phyloP scores from a whole-genome alignment of 2,113 vertebrate species.

The Telmatochromis brachygnathus region DNA sequence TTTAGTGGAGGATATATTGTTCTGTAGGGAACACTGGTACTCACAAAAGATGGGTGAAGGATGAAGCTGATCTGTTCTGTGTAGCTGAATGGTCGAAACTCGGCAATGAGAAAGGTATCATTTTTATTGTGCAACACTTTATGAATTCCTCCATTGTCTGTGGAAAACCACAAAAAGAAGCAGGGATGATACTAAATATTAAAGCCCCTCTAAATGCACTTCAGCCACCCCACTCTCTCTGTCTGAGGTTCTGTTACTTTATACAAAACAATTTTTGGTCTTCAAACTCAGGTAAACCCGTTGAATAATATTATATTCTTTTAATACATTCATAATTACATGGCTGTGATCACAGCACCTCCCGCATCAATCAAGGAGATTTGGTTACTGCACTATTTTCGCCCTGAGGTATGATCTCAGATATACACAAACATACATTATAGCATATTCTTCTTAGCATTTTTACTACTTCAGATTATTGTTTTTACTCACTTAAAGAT shows the following conservation, averaged over 20 bases:
- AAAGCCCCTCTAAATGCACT: background rate
- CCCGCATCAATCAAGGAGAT: background rate
- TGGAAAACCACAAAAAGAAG: background rate
- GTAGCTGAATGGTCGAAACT: slow-evolving; percentile 31
- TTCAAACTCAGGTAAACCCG: background rate
- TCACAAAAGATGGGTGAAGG: slow-evolving; percentile 38
- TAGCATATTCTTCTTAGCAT: background rate
- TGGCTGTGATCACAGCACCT: background rate
- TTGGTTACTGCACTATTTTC: background rate
- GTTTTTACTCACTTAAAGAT: slow-evolving; percentile 38
- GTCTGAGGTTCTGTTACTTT: background rate
- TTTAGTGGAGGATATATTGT: background rate
- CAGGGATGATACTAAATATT: background rate
- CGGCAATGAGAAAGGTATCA: slow-evolving; percentile 37
- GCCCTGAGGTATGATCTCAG: background rate
- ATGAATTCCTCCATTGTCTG: slow-evolving; percentile 60
- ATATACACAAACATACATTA: background rate
- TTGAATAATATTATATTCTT: background rate
- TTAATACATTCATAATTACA: background rate
- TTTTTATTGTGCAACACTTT: slow-evolving; percentile 32
- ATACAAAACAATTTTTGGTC: background rate
- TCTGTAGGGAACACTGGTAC: background rate
- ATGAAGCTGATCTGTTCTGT: background rate
- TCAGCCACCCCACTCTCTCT: background rate
- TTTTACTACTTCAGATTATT: background rate